These are phyloP conservation scores for Acrobasis suavella DNA, from an alignment of 2,888 invertebrate genomes.

Conservation along the genomic window DNA sequence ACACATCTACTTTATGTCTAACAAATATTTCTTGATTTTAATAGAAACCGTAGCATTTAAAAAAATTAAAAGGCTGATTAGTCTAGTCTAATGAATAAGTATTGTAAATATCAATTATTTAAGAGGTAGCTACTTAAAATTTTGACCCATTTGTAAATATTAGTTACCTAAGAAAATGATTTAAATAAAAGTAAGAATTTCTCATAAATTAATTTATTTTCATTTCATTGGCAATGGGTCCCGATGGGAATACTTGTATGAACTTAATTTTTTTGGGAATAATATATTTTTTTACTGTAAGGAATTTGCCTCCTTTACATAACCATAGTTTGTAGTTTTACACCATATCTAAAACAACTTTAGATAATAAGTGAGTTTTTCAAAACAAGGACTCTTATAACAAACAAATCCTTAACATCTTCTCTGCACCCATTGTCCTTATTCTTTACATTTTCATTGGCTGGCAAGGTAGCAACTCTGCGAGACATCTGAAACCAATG, in stretches of 20 bases:
- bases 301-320: too few species aligned
- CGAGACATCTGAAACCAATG: conserved; percentile 4
- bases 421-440: background rate
- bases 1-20: background rate
- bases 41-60: conserved; percentile 30
- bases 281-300: too few species aligned
- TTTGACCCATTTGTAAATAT: conserved; percentile 46
- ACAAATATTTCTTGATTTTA: background rate
- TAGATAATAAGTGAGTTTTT: too few species aligned
- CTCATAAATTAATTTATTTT: too few species aligned
- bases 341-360: too few species aligned
- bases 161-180: conserved; percentile 24
- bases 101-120: conserved; percentile 45
- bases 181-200: conserved; percentile 6
- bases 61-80: conserved; percentile 60
- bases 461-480: background rate
- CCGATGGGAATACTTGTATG: too few species aligned
- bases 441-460: background rate
- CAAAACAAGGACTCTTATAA: too few species aligned
- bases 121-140: conserved; percentile 38
- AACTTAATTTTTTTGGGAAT: too few species aligned
- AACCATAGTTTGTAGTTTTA: too few species aligned
- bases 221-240: too few species aligned
- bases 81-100: conserved; percentile 43
- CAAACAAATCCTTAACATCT: background rate